Base-by-base conservation (phyloP, 2,113 vertebrate genomes). In the Chloroceryle aenea region DNA sequence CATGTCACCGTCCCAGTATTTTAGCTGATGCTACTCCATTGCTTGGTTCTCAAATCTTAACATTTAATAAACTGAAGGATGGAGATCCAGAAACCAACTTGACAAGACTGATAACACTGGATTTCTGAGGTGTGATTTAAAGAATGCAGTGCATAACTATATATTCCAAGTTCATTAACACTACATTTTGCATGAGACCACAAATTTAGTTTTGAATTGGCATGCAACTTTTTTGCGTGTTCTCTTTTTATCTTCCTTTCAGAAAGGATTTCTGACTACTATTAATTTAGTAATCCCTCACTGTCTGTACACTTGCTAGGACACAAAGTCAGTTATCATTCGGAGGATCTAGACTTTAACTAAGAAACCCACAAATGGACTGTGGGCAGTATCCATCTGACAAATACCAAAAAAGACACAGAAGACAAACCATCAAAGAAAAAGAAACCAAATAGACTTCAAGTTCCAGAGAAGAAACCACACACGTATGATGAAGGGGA, bases 171-270 rank as follows among this genome's bases (percentile, higher is more conserved):
- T 71, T 86, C 55, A 73, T 40, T 89, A 92, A 87, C 59, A 47
- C 83, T 76, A 69, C 73, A 62, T 77, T 94, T 84, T 91, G 59
- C 63, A 89, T 67, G 45, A 94, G 72, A 91, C 45, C 47, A 96
- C 36, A 89, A 90, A 94, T 45, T 58, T 76, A 87, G 55, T 78
- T 87, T 81, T 62, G 36, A 96, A 80, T 56, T 63, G 59, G 42
- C 50, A 80, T 1, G 3, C 0, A 3, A 72, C 25, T 48, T 52
- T 77, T 14, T 15, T 40, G 7, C 34, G 68, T 38, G 3, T 13
- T 88, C 30, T 73, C 38, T 68, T 61, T 76, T n/a, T 55, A 56
- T 53, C 42, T 53, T 50, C n/a, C 26, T 48, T 83, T 80, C 30
- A 80, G 34, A 30, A 38, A 34, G 45, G 36, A 40, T 77, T 76